Evolutionary conservation across 2,797 vertebrate genomes (phyloP).

Genomic region (Enteromius afrohamiltoni): DNA sequence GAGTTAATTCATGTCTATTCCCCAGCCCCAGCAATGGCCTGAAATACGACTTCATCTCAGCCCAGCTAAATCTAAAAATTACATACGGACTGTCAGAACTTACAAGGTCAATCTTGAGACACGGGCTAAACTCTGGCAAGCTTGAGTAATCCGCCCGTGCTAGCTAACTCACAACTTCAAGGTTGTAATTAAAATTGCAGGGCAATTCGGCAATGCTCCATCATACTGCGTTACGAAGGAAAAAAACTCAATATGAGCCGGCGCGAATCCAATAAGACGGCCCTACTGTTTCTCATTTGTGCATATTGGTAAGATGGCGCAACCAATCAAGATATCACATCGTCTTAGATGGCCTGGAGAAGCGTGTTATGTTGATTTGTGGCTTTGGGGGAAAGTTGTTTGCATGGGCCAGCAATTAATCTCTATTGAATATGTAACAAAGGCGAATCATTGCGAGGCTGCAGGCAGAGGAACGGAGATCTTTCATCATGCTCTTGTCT

Average conservation of each 20-base stretch:
- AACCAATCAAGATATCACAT: slow-evolving; percentile 38
- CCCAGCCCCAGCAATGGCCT: slow-evolving; percentile 40
- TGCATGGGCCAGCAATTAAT: slow-evolving; percentile 48
- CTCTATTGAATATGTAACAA: slow-evolving; percentile 43
- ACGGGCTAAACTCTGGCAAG: slow-evolving; percentile 46
- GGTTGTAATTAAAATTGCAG: slow-evolving; percentile 59
- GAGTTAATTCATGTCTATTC: slow-evolving; percentile 64
- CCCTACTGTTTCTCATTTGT: slow-evolving; percentile 22
- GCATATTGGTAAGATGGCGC: slow-evolving; percentile 12
- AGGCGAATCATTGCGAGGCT: slow-evolving; percentile 25
- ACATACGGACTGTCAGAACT: slow-evolving; percentile 61
- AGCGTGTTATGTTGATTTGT: slow-evolving; percentile 39
- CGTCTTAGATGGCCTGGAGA: slow-evolving; percentile 23
- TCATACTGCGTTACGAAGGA: neutral
- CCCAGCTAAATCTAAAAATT: slow-evolving; percentile 60
- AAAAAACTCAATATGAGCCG: slow-evolving; percentile 19
- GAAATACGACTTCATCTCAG: slow-evolving; percentile 66
- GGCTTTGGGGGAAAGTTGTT: slow-evolving; percentile 40
- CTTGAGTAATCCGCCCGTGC: slow-evolving; percentile 56
- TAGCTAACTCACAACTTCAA: slow-evolving; percentile 50
- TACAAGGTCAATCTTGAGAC: slow-evolving; percentile 67
- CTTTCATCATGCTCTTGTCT: slow-evolving; percentile 33
- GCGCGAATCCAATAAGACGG: slow-evolving; percentile 6
- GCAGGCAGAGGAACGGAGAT: slow-evolving; percentile 1
- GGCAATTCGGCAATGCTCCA: slow-evolving; percentile 22